Base-by-base conservation (phyloP, 2,797 vertebrate genomes). In the Nothura maculosa region DNA sequence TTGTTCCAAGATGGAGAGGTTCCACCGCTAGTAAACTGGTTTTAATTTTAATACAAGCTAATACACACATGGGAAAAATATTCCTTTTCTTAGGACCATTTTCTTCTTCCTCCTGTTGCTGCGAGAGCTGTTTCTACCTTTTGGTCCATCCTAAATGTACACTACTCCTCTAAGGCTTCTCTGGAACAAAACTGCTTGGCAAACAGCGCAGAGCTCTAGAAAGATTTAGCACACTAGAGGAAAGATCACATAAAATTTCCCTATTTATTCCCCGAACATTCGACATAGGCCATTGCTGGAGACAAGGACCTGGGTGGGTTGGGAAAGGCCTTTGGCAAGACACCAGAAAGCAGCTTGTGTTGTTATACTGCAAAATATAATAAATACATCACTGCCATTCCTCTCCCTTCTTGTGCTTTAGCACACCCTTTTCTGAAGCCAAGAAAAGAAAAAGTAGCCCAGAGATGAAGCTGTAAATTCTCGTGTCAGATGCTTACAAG, bases 401-500 rank as follows among this genome's bases (percentile, higher is more conserved):
- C n/a, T 9, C 25, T 80, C 57, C 52, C 34, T 82, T 89, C 2
- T 0, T 42, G 81, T 77, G 84, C 58, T 88, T 88, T 24, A 70
- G 84, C 28, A 5, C 68, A 83, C 54, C 52, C 81, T 64, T 66
- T 87, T 34, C 58, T 52, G 55, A 81, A 94, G 82, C 82, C 82
- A 91, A 93, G 89, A 3, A 12, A 79, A 88, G 76, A 61, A 55
- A 92, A 30, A 38, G 54, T 58, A 95, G 85, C 76, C 70, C 77
- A 43, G 63, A 94, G 73, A 85, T 38, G 30, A 74, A 79, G 28
- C 15, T 75, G 64, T 72, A 77, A 93, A 68, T 67, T 90, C 43
- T 87, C 91, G 72, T 60, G 67, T 87, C 82, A 94, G 89, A 93
- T 92, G 89, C 82, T 81, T 89, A 27, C 70, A 54, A 75, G 64